These are phyloP conservation scores for Oreamnos americanus DNA, from an alignment of 2,113 vertebrate species.

Conservation along the genomic window DNA sequence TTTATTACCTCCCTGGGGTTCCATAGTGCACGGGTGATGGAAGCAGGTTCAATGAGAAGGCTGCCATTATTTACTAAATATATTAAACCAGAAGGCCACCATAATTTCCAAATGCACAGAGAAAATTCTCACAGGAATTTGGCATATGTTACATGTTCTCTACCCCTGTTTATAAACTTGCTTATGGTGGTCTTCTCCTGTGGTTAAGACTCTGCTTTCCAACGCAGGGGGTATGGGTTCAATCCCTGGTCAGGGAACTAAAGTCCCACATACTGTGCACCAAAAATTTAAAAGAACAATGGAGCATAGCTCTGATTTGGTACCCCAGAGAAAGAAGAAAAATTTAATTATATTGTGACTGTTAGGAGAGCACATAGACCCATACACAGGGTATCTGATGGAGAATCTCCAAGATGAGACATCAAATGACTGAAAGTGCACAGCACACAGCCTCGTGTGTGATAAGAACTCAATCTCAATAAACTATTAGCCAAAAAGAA, in stretches of 20 bases:
- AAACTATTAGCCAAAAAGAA: neutral
- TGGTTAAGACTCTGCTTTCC: neutral
- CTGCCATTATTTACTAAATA: neutral
- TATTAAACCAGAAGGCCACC: neutral
- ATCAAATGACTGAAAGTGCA: neutral
- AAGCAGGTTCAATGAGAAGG: neutral
- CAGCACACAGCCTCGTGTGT: neutral
- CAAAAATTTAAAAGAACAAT: neutral
- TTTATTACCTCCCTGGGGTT: neutral
- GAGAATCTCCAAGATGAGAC: neutral
- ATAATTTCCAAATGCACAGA: neutral
- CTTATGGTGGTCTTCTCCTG: neutral
- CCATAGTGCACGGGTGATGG: neutral
- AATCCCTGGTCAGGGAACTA: neutral
- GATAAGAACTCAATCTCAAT: neutral
- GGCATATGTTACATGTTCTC: neutral
- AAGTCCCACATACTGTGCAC: neutral
- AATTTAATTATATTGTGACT: neutral
- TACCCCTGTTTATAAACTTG: neutral
- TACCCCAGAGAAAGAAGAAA: neutral
- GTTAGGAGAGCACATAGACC: neutral
- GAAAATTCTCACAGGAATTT: neutral
- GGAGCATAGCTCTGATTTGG: neutral
- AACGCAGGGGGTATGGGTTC: neutral
- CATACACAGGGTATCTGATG: neutral